Base-by-base conservation (phyloP, 2,113 vertebrate species). In the Nycticryphes semicollaris region DNA sequence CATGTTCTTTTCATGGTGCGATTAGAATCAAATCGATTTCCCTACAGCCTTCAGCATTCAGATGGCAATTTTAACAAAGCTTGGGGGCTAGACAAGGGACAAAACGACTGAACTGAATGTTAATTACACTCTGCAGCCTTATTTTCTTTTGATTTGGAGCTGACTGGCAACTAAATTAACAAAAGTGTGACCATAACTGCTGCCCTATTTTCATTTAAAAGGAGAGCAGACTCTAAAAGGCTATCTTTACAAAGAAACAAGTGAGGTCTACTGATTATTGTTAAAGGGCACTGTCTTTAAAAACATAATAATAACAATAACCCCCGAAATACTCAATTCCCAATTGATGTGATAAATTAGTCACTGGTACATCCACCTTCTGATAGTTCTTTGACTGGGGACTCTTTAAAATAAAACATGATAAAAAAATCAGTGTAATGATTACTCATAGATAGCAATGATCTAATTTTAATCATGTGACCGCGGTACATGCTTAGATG, bases 1-100 rank as follows among this genome's bases (percentile, higher is more conserved):
- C 99, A 99, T 99, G 99, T 99, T 99, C 99, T 99, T 99, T 99
- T 99, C 99, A 99, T 99, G 99, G 99, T 99, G 99, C 98, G 99
- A 99, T 99, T 99, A 99, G 99, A 99, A 99, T 99, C 99, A 99
- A 99, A 99, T 99, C 99, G 99, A 99, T 99, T 99, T 99, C 98
- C 98, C 99, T 98, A 97, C 98, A 98, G 98, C 99, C 98, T 98
- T 98, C 95, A 98, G 98, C 98, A 98, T 99, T 99, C 98, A 99
- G 98, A 99, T 98, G 98, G 98, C 98, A 98, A 98, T 98, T 98
- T 98, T 98, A 98, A 99, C 99, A 99, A 99, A 99, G 99, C 98
- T 99, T 98, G 97, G 98, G 98, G 99, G 98, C 97, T 98, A 98
- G 99, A 98, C 98, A 98, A 98, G 98, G 98, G 98, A 98, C 98